Conservation (phyloP, 2,888 invertebrate species). For the Callyntrura sp. region DNA sequence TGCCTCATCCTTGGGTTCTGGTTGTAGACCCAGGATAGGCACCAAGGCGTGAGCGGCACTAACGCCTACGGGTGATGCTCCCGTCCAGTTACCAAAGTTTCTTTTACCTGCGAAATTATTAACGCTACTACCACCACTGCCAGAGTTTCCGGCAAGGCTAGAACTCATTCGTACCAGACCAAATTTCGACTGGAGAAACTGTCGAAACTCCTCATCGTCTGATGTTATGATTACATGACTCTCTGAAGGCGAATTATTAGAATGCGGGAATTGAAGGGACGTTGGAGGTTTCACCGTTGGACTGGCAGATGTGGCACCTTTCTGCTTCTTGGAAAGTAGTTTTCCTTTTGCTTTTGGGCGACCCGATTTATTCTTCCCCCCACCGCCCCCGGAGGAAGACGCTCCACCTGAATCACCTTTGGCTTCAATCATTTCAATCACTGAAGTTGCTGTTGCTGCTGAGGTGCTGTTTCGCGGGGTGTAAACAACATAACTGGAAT, state of each 20-base stretch:
- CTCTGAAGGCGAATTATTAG: slow-evolving; percentile 54
- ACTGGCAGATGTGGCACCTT: slow-evolving; percentile 79
- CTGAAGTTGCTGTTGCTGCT: background rate
- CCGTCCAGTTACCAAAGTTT: slow-evolving; percentile 52
- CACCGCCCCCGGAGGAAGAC: slow-evolving; percentile 31
- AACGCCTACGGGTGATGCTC: slow-evolving; percentile 12
- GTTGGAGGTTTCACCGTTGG: slow-evolving; percentile 68
- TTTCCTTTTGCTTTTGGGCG: slow-evolving; percentile 76
- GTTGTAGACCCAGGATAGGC: slow-evolving; percentile 29
- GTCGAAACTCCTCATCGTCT: slow-evolving; percentile 80
- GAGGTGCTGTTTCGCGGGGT: slow-evolving; percentile 61
- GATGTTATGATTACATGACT: slow-evolving; percentile 77
- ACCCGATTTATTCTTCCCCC: slow-evolving; percentile 57
- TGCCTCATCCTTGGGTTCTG: slow-evolving; percentile 50
- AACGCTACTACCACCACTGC: slow-evolving; percentile 27
- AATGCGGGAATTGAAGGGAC: background rate
- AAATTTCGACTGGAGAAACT: slow-evolving; percentile 77
- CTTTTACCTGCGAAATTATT: slow-evolving; percentile 17
- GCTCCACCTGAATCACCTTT: slow-evolving; percentile 34
- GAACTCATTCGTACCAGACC: slow-evolving; percentile 62
- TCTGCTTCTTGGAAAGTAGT: slow-evolving; percentile 80
- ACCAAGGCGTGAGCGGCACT: slow-evolving; percentile 59
- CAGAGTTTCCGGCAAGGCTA: slow-evolving; percentile 32
- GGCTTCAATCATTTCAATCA: slow-evolving; percentile 31
- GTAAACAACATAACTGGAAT: slow-evolving; percentile 62